Base-by-base conservation (phyloP, 2,888 invertebrate genomes). In the Drosophila anomelani region DNA sequence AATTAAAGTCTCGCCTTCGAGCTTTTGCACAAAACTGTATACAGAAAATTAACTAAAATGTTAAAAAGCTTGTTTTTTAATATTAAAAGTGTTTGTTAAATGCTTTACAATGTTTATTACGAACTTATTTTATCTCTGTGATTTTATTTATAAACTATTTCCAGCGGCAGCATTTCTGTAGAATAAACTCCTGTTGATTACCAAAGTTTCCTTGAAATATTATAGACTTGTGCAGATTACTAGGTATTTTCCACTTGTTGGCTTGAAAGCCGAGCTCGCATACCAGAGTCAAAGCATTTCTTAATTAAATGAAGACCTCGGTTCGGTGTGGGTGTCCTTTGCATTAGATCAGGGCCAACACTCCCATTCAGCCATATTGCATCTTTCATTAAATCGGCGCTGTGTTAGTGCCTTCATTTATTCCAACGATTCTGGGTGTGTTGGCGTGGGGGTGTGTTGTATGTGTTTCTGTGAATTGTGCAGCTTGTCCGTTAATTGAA, bases 401-500 rank as follows among this genome's bases (percentile, higher is more conserved):
- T n/a, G 66, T 44, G 23, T 34, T 38, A 10, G 53, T 61, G 73
- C 36, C 44, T 32, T 38, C 38, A 54, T 54, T 41, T 46, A 34
- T 51, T 26, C 43, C 43, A 15, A 43, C 67, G 29, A 51, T 66
- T 43, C 49, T 17, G 32, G 32, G 17, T 20, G 1, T 20, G 20
- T 20, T 20, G 39, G 0, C 17, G 29, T 12, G 29, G 17, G 47
- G n/a, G 47, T 17, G 41, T 4, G 15, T 43, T 15, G 38, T 62
- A 23, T n/a, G 55, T 10, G 41, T 64, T 49, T 46, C 26, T 51
- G 63, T 41, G 46, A 36, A 55, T 44, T 58, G 29, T 54, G 69
- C 60, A 57, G 39, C 32, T 60, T 57, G 69, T 60, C 44, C 67
- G 75, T 88, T 89, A 85, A 85, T 85, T 87, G 75, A 88, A 85